Conservation (phyloP, 2,797 vertebrate species). For the Babyrousa celebensis region DNA sequence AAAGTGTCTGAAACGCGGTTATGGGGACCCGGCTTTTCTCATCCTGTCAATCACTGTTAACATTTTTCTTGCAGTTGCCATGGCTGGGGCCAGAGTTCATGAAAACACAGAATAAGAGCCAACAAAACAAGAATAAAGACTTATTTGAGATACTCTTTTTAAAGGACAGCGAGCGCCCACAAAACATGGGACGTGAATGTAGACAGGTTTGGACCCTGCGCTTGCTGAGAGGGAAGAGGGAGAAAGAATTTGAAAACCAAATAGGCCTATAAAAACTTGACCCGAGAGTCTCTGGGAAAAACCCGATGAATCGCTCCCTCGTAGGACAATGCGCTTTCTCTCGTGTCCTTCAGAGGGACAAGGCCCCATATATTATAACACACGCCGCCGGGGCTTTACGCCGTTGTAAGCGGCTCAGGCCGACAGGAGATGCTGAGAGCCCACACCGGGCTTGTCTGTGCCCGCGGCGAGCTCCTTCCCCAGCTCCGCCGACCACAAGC, state of each 20-base stretch:
- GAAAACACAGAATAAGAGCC: slow-evolving; percentile 99
- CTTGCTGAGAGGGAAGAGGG: slow-evolving; percentile 94
- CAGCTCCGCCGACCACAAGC: slow-evolving; percentile 88
- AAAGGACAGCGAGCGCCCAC: slow-evolving; percentile 99
- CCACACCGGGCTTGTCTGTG: slow-evolving; percentile 89
- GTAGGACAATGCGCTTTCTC: slow-evolving; percentile 96
- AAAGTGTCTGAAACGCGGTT: slow-evolving; percentile 99
- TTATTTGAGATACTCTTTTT: slow-evolving; percentile 98
- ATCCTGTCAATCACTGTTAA: slow-evolving; percentile 99
- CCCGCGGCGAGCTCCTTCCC: slow-evolving; percentile 90
- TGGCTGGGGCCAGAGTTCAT: slow-evolving; percentile 99
- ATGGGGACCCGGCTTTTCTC: slow-evolving; percentile 96
- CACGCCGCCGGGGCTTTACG: slow-evolving; percentile 95
- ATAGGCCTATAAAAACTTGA: slow-evolving; percentile 99
- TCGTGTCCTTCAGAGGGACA: slow-evolving; percentile 95
- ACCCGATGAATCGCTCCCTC: slow-evolving; percentile 96
- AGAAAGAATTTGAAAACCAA: slow-evolving; percentile 98
- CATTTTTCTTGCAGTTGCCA: slow-evolving; percentile 99
- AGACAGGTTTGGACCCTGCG: slow-evolving; percentile 98
- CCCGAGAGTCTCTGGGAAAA: slow-evolving; percentile 99
- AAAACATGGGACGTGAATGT: slow-evolving; percentile 99
- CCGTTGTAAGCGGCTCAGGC: slow-evolving; percentile 94
- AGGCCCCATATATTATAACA: slow-evolving; percentile 96
- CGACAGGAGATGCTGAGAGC: slow-evolving; percentile 93
- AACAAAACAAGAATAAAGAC: slow-evolving; percentile 99